A percentile compares a stretch with the other conserved stretches of the same genome.
Evolutionary conservation across 2,797 vertebrate genomes (phyloP).

Genomic region (Epinephelus coioides): DNA sequence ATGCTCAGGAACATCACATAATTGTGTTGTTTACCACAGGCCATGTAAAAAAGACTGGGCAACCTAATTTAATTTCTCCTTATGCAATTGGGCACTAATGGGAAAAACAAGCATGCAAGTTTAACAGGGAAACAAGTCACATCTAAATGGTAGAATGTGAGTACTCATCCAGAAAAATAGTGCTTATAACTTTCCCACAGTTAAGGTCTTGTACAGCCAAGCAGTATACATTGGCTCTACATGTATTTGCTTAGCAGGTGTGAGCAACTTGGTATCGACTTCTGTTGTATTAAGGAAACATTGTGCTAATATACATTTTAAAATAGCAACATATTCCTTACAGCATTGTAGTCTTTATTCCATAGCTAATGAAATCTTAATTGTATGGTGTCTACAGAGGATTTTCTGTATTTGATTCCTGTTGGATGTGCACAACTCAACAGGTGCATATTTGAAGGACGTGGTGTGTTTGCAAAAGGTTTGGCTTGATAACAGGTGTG

Average conservation of each 20-base stretch:
- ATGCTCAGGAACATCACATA: slow-evolving; percentile 54
- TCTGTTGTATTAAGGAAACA: not conserved
- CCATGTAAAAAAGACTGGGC: slow-evolving; percentile 10
- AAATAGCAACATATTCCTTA: not conserved
- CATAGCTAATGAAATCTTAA: not conserved
- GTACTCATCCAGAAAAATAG: not conserved
- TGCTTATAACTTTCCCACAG: slow-evolving; percentile 39
- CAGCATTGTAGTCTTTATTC: not conserved
- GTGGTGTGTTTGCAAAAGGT: slow-evolving; percentile 57
- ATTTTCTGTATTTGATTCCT: not conserved
- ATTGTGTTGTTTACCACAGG: slow-evolving; percentile 66
- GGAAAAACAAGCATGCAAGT: slow-evolving; percentile 44
- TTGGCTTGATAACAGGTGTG: slow-evolving; percentile 29
- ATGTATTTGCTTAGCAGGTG: slow-evolving; percentile 67
- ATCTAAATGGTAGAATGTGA: not conserved
- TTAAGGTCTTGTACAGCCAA: not conserved
- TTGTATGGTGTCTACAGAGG: not conserved
- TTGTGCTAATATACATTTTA: not conserved
- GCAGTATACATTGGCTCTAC: not conserved
- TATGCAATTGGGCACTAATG: slow-evolving; percentile 29
- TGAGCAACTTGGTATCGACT: not conserved
- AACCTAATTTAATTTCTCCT: slow-evolving; percentile 65
- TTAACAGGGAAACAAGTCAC: slow-evolving; percentile 31
- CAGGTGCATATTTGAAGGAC: slow-evolving; percentile 32
- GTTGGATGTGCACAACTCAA: not conserved